phyloP scores from a whole-genome alignment of 2,797 vertebrate genomes.

The Lerista edwardsae region DNA sequence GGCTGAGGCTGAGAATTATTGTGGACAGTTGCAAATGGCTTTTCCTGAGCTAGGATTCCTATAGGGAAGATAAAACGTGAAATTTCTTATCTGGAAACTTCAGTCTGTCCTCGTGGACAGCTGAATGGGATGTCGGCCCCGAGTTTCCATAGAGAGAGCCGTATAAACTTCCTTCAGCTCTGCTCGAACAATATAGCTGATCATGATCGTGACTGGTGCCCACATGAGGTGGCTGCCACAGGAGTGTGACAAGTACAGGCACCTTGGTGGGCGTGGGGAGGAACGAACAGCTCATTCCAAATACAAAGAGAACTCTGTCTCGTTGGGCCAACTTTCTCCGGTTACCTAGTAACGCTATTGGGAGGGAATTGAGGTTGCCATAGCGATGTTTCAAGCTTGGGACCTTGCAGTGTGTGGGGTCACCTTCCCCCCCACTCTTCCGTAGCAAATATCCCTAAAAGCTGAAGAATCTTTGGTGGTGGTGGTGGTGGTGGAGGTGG shows the following conservation, averaged over 20 bases:
- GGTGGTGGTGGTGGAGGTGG: too few relatives aligned
- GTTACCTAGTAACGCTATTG: conserved; percentile 26
- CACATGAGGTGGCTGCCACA: conserved; percentile 11
- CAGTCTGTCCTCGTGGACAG: neutral
- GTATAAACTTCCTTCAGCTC: neutral
- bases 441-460: neutral
- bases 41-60: neutral
- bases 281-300: conserved; percentile 7
- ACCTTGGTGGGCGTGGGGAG: conserved; percentile 22
- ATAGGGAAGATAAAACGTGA: neutral
- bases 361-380: conserved; percentile 5
- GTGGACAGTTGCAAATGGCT: neutral
- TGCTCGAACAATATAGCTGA: neutral
- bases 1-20: too few relatives aligned
- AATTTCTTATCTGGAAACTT: neutral
- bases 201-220: conserved; percentile 5
- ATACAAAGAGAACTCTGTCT: conserved; percentile 9
- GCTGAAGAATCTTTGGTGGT: neutral
- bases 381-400: neutral
- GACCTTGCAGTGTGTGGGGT: neutral
- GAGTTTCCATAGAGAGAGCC: neutral
- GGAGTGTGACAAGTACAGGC: conserved; percentile 1
- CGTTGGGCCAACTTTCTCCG: conserved; percentile 18
- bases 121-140: neutral
- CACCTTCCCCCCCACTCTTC: conserved; percentile 7